Evolutionary conservation across 2,113 vertebrate species (phyloP), one percentile per base, ranked within the genome.

Genomic region (Epinephelus lanceolatus): DNA sequence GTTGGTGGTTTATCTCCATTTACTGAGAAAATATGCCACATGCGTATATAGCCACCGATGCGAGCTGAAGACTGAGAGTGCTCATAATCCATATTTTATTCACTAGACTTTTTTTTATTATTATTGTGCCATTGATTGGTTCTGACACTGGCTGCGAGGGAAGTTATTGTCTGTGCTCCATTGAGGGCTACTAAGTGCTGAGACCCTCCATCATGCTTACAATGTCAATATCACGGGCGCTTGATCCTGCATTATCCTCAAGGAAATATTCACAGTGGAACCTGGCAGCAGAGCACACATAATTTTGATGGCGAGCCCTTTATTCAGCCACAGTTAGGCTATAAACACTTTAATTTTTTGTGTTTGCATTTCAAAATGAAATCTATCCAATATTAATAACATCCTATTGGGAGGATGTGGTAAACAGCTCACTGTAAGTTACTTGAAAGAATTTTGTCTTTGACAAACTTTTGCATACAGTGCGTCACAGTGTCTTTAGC

Each of bases 281-380:
- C 30, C 65, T 61, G 70, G 57, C 61, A 61, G 73, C 13, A 0
- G 37, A 70, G 74, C 49, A 59, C 72, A 71, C 72, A 69, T 81
- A 5, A 84, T 51, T 63, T 68, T 73, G 9, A 85, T 70, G 51
- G 65, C 53, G 10, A 78, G 76, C 59, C 13, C 59, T 73, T 77
- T 71, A 66, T 62, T 82, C 80, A 78, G 72, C 71, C 56, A 78
- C 33, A 76, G 56, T 52, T 37, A 23, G 45, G 30, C 71, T 71
- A 61, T 67, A 60, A 78, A 73, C 37, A 27, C 65, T 86, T 85
- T 55, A 2, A 71, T 74, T 75, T 60, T 69, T 52, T 23, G 2
- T 77, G 68, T 89, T 83, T 88, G 85, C 60, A 59, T 86, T 86
- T 61, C 37, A 79, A 87, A 92, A 83, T 89, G 52, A 79, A 76